Evolutionary conservation across 53 echinoderm and acorn worm species (phyloP), one percentile per base, ranked within the genome.

Genomic region (Echinarachnius parma): DNA sequence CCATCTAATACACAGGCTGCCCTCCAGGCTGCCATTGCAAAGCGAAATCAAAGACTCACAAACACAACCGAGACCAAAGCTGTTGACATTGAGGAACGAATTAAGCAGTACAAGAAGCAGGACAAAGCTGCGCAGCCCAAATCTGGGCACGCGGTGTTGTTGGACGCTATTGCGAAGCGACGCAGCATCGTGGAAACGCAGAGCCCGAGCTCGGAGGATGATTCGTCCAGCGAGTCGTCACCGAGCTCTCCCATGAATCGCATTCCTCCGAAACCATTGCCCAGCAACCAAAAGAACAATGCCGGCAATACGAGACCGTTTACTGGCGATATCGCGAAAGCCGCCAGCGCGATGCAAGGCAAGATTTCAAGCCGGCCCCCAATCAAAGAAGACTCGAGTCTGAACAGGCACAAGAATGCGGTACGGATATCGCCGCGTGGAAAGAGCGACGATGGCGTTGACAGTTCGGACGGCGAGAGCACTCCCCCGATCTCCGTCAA

Each of bases 111-210:
- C 62, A 89, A 90, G 55, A 66, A 80, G 48, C 69, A 77, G 3
- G 78, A 86, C 21, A 61, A 47, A 36, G 78, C 75, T 4, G 53
- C 78, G 18, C 39, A 59, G 24, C 50, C 66, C 21, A 88, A 59
- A 28, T 71, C 77, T 13, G 81, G 80, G 16, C 78, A 90, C n/a
- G 87, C 84, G 5, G 86, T 78, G 3, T 77, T 94, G n/a, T 36
- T 85, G 68, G 68, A 78, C 24, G 90, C 90, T 3, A 83, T 94
- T 10, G 87, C 86, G 9, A 94, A 94, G 56, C 80, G 94, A 53
- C 76, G 90, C 31, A 81, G 86, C 18, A 84, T 80, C 11, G 85
- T 92, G 27, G 92, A 92, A 32, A 59, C 71, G 24, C 81, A 90
- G 42, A 70, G 65, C 31, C 83, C 48, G 20, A 84, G 80, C 18